Evolutionary conservation across 1,140 invertebrate genomes (phyloP).

Genomic region (Ips typographus): DNA sequence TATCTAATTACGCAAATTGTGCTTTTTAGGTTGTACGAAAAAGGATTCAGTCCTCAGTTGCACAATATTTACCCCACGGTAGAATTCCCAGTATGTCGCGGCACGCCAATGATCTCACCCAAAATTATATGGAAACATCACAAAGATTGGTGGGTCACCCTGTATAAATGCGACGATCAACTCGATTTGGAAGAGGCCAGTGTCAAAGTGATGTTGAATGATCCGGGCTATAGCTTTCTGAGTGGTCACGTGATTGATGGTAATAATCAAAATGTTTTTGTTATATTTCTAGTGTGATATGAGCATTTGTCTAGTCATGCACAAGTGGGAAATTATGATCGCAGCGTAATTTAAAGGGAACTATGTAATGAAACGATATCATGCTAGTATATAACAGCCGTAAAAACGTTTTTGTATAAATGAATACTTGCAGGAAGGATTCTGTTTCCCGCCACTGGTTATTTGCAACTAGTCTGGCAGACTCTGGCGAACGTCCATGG

Average conservation of each 20-base stretch:
- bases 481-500: constrained; percentile 76
- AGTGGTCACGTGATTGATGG: constrained; percentile 86
- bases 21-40: constrained; percentile 59
- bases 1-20: not conserved
- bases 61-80: constrained; percentile 58
- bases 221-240: constrained; percentile 75
- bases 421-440: constrained; percentile 63
- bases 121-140: constrained; percentile 68
- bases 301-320: too few species aligned
- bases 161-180: constrained; percentile 33
- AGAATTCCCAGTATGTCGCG: constrained; percentile 61
- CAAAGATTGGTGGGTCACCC: constrained; percentile 51
- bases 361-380: too few species aligned
- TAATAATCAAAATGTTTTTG: constrained; percentile 29
- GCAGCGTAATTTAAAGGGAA: too few species aligned
- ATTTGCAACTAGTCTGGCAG: constrained; percentile 83
- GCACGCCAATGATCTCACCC: constrained; percentile 64
- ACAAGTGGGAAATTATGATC: too few species aligned
- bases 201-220: constrained; percentile 59
- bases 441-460: constrained; percentile 88
- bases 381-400: too few species aligned
- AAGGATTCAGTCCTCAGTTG: constrained; percentile 59
- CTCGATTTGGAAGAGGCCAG: constrained; percentile 57
- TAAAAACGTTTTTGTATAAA: too few species aligned
- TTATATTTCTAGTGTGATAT: not conserved